A percentile compares a stretch with the other conserved stretches of the same genome.
Conservation (phyloP, 2,797 vertebrate genomes). For the Arvicola amphibius region DNA sequence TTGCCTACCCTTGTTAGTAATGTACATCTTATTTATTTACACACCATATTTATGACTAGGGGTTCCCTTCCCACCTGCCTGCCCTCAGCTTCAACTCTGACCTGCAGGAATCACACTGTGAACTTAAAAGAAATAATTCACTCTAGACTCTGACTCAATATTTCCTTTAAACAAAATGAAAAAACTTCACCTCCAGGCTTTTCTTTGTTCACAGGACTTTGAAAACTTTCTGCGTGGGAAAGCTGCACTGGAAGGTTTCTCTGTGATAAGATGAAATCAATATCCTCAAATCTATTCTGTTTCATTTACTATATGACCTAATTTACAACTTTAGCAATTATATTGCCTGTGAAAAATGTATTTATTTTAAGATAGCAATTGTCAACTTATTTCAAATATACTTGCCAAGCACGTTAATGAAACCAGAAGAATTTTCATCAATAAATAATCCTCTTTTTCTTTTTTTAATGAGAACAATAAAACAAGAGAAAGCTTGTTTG, state of each 20-base stretch:
- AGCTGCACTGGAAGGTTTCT: not conserved
- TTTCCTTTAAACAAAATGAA: slow-evolving; percentile 31
- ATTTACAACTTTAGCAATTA: not conserved
- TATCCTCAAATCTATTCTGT: not conserved
- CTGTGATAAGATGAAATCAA: not conserved
- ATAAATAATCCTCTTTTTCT: not conserved
- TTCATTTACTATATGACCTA: not conserved
- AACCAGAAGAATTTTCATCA: not conserved
- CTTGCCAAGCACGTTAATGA: not conserved
- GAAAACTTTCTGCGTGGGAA: slow-evolving; percentile 2
- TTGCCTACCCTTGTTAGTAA: not conserved
- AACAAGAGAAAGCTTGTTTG: not conserved
- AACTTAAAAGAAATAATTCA: slow-evolving; percentile 53
- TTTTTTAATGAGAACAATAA: slow-evolving; percentile 8
- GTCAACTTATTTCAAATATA: not conserved
- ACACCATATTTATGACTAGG: not conserved
- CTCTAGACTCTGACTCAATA: slow-evolving; percentile 30
- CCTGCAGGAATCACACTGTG: not conserved
- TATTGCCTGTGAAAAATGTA: not conserved
- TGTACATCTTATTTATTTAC: not conserved
- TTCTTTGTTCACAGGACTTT: not conserved
- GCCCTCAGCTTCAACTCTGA: slow-evolving; percentile 9
- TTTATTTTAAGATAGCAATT: slow-evolving; percentile 10
- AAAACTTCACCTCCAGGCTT: not conserved
- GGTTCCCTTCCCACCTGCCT: not conserved